These are phyloP conservation scores for Diorhabda elongata DNA, from an alignment of 1,140 invertebrate genomes.

Conservation along the genomic window DNA sequence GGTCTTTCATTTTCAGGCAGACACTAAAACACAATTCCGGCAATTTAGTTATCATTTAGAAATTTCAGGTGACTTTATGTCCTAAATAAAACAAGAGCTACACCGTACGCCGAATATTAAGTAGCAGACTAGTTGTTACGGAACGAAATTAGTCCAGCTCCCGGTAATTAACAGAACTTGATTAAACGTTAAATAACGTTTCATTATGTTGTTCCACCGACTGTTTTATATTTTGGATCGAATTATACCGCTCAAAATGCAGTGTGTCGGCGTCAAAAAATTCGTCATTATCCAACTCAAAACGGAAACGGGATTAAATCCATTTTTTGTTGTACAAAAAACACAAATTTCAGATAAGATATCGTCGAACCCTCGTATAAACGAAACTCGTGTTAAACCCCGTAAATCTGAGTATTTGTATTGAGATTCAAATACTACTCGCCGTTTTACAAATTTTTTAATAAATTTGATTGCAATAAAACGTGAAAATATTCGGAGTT, in stretches of 20 bases:
- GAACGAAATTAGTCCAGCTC: neutral
- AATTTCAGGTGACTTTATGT: conserved; percentile 2
- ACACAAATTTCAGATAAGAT: too few species aligned
- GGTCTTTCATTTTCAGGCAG: neutral
- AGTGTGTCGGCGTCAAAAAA: too few species aligned
- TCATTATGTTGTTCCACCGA: neutral
- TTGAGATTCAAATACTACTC: too few species aligned
- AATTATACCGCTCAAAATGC: neutral
- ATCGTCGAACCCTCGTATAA: too few species aligned
- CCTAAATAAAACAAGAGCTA: neutral
- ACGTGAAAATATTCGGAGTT: too few species aligned
- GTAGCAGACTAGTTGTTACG: neutral
- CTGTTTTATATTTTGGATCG: neutral
- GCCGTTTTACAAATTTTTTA: too few species aligned
- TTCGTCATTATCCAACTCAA: too few species aligned
- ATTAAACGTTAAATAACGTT: neutral
- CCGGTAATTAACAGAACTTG: neutral
- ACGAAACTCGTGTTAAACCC: too few species aligned
- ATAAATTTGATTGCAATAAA: too few species aligned
- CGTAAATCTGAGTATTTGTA: too few species aligned
- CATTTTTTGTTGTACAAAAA: too few species aligned
- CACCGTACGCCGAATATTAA: neutral
- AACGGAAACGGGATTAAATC: too few species aligned
- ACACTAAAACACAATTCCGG: neutral
- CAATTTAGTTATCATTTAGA: conserved; percentile 3